These are phyloP conservation scores for Drosophila planitibia DNA, from an alignment of 2,888 invertebrate species.

Conservation along the genomic window DNA sequence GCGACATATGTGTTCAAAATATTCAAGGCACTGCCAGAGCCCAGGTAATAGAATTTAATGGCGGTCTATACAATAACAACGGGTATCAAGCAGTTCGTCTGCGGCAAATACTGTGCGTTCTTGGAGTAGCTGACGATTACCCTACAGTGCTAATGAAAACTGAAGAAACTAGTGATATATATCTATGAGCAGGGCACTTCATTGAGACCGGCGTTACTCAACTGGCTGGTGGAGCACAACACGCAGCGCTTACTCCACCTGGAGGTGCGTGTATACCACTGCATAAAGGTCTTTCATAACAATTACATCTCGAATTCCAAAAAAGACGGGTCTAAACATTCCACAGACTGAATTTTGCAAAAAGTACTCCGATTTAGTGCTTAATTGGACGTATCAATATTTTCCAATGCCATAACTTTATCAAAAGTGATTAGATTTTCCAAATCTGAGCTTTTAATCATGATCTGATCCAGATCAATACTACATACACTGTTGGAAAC, in stretches of 20 bases:
- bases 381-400: no score
- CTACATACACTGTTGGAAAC: no score
- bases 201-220: conserved; percentile 16
- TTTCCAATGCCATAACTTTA: no score
- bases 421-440: no score
- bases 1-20: conserved; percentile 4
- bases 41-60: conserved; percentile 29
- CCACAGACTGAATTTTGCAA: no score
- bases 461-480: no score
- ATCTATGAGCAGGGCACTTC: conserved; percentile 10
- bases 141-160: background rate
- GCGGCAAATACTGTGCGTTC: background rate
- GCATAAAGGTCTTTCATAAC: background rate
- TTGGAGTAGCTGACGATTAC: conserved; percentile 32
- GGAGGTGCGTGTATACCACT: conserved; percentile 34
- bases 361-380: no score
- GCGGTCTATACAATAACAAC: conserved; percentile 8
- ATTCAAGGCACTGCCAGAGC: conserved; percentile 13
- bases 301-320: no score
- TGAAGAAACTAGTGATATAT: conserved; percentile 36
- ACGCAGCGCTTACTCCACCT: conserved; percentile 31
- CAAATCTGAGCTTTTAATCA: no score
- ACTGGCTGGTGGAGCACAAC: conserved; percentile 42
- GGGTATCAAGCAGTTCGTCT: conserved; percentile 23
- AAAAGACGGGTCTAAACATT: no score